Evolutionary conservation across 2,888 invertebrate genomes (phyloP).

Genomic region (Anthrax anthrax): DNA sequence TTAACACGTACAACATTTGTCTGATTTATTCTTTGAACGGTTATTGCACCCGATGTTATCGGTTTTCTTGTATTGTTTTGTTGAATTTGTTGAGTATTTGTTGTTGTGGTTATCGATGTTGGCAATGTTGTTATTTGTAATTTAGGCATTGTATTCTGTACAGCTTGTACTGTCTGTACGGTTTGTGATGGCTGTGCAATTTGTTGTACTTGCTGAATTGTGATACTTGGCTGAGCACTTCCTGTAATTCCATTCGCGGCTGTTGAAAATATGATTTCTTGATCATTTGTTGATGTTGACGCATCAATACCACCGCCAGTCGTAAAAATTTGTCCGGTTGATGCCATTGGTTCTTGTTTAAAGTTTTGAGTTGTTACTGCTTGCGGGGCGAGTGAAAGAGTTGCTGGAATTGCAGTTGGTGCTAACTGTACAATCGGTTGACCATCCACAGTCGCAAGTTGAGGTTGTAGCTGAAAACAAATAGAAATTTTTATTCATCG

Average conservation of each 20-base stretch:
- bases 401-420: conserved; percentile 31
- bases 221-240: conserved; percentile 10
- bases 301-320: conserved; percentile 16
- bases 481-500: not conserved
- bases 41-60: conserved; percentile 8
- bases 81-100: not conserved
- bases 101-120: conserved; percentile 7
- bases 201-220: conserved; percentile 18
- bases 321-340: conserved; percentile 6
- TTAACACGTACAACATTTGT: conserved; percentile 2
- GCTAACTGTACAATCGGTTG: conserved; percentile 33
- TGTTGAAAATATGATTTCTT: conserved; percentile 14
- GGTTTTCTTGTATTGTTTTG: conserved; percentile 2
- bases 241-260: conserved; percentile 16
- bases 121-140: conserved; percentile 13
- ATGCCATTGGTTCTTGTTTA: conserved; percentile 7
- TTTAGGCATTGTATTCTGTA: conserved; percentile 6
- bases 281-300: conserved; percentile 19
- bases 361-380: conserved; percentile 6
- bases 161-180: not conserved
- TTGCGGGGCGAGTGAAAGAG: conserved; percentile 28
- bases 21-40: conserved; percentile 12
- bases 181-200: not conserved
- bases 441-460: conserved; percentile 32
- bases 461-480: conserved; percentile 24